These are phyloP conservation scores for Camponotus pennsylvanicus DNA, from an alignment of 1,140 invertebrate species.

Conservation along the genomic window DNA sequence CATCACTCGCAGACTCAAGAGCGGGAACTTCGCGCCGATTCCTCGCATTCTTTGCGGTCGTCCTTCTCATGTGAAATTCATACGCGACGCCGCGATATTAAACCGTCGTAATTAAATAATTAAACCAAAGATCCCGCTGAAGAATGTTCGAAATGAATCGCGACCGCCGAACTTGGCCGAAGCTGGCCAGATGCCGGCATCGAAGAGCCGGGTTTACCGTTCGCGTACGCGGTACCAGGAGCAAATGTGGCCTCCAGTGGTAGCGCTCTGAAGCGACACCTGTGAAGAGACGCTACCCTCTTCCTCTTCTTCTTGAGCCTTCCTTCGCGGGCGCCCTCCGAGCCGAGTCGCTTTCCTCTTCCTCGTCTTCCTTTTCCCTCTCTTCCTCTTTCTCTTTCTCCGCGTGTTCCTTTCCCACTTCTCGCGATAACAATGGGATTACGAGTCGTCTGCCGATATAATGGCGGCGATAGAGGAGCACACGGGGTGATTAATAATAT, in stretches of 20 bases:
- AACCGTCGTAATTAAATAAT: conserved; percentile 1
- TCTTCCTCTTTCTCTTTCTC: background rate
- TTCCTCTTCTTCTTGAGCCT: conserved; percentile 71
- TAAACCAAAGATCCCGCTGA: background rate
- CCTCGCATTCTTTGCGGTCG: conserved; percentile 4
- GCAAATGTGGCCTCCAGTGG: conserved; percentile 75
- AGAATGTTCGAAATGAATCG: conserved; percentile 30
- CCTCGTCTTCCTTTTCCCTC: conserved; percentile 8
- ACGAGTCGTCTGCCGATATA: conserved; percentile 50
- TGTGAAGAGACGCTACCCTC: conserved; percentile 77
- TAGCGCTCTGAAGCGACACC: conserved; percentile 77
- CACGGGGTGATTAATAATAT: conserved; percentile 42
- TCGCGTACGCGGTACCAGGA: conserved; percentile 75
- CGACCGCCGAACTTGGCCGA: conserved; percentile 46
- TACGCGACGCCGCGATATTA: conserved; percentile 4
- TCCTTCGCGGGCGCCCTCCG: conserved; percentile 42
- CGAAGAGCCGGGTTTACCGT: conserved; percentile 73
- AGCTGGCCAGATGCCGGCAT: conserved; percentile 62
- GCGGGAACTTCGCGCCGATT: background rate
- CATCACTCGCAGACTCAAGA: conserved; percentile 36
- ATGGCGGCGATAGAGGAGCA: conserved; percentile 47
- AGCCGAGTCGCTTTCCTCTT: conserved; percentile 25
- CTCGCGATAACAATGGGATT: conserved; percentile 67
- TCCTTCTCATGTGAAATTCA: conserved; percentile 28
- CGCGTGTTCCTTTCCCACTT: conserved; percentile 44